phyloP scores from a whole-genome alignment of 2,797 vertebrate species.

The Phylloscopus collybita region DNA sequence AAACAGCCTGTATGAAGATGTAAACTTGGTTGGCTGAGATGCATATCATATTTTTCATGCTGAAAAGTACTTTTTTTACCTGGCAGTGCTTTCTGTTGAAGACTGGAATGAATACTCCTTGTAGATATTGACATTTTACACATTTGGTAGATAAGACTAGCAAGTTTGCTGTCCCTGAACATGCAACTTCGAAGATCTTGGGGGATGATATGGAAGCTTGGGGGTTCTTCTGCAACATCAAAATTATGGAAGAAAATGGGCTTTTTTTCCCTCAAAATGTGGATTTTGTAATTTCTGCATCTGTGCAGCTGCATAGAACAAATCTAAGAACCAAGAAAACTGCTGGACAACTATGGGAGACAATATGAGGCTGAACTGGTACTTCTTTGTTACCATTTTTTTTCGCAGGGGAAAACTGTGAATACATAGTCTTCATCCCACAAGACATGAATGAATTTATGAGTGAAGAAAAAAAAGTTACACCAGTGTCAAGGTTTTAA shows the following conservation, averaged over 20 bases:
- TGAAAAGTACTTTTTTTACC: not conserved
- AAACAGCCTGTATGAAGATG: not conserved
- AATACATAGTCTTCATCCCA: not conserved
- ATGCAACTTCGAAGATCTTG: not conserved
- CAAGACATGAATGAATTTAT: not conserved
- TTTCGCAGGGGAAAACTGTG: not conserved
- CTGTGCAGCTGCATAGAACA: not conserved
- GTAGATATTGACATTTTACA: not conserved
- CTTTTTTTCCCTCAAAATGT: not conserved
- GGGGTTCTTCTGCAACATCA: not conserved
- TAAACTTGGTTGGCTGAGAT: not conserved
- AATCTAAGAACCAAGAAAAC: not conserved
- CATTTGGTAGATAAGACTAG: not conserved
- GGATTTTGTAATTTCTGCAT: not conserved
- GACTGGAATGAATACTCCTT: not conserved
- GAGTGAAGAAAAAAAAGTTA: not conserved
- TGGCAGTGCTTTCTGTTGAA: not conserved
- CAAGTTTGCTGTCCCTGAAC: not conserved
- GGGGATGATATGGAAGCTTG: not conserved
- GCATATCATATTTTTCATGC: not conserved
- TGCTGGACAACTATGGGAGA: not conserved
- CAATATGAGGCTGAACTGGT: not conserved
- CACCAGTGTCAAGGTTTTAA: not conserved
- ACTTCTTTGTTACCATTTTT: not conserved
- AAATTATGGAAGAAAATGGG: not conserved